Percentiles rank a stretch among this genome's conserved stretches.
These are phyloP conservation scores for Maconellicoccus hirsutus DNA, from an alignment of 1,140 invertebrate genomes.

Conservation along the genomic window DNA sequence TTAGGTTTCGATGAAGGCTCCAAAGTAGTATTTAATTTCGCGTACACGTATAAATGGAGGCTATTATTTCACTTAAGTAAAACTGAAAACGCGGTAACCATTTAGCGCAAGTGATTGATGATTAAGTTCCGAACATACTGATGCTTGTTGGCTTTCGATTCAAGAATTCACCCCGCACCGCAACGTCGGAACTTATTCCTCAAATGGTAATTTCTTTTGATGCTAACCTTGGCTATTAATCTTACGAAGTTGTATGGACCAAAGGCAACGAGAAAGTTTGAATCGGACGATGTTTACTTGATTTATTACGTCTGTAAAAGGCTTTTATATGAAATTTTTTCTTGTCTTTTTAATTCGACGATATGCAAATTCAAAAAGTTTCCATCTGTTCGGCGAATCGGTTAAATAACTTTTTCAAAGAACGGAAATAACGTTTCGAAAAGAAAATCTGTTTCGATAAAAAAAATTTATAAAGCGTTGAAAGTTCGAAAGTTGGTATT, in stretches of 20 bases:
- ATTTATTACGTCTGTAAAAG: background rate
- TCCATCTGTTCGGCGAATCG: too few relatives aligned
- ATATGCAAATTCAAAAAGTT: too few relatives aligned
- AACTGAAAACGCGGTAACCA: background rate
- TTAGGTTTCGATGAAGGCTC: too few relatives aligned
- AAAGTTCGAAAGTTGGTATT: too few relatives aligned
- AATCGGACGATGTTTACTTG: background rate
- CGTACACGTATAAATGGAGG: background rate
- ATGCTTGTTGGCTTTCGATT: background rate
- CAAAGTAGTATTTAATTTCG: too few relatives aligned
- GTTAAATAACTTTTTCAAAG: too few relatives aligned
- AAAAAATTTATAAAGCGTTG: too few relatives aligned
- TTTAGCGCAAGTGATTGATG: slow-evolving; percentile 1
- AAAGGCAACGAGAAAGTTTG: background rate
- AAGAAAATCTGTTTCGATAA: too few relatives aligned
- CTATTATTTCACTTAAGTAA: background rate
- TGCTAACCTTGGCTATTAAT: background rate
- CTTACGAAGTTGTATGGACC: background rate
- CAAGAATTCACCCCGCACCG: background rate
- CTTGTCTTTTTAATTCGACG: background rate
- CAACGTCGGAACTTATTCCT: too few relatives aligned
- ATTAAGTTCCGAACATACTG: background rate
- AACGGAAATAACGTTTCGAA: too few relatives aligned
- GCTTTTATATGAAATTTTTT: too few relatives aligned
- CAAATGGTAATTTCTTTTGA: background rate